A percentile compares a stretch with the other conserved stretches of the same genome.
phyloP scores from a whole-genome alignment of 2,113 vertebrate species.

The Microtus montanus region DNA sequence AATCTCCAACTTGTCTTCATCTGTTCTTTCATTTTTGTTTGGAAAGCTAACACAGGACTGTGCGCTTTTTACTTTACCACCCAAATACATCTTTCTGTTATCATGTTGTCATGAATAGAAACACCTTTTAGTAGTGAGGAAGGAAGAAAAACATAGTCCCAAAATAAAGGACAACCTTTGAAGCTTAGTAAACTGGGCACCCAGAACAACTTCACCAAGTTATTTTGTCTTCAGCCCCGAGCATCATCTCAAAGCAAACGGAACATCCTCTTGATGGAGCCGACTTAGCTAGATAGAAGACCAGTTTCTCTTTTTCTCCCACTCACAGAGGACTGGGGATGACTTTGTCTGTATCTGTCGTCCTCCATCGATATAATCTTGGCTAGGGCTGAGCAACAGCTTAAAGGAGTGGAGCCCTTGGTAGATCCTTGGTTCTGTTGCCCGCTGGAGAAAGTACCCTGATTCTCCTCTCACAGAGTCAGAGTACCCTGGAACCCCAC shows the following conservation, averaged over 20 bases:
- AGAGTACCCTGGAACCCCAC: background rate
- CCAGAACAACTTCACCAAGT: background rate
- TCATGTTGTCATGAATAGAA: background rate
- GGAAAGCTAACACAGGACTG: background rate
- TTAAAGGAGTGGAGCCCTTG: rapidly evolving
- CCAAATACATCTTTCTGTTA: background rate
- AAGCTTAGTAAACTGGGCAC: background rate
- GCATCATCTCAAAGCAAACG: background rate
- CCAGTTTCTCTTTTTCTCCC: background rate
- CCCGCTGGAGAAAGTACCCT: background rate
- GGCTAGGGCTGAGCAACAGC: background rate
- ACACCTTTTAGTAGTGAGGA: background rate
- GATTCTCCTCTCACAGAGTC: background rate
- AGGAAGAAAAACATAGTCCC: background rate
- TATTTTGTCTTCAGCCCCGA: slow-evolving; percentile 3
- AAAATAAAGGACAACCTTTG: background rate
- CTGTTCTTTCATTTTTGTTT: background rate
- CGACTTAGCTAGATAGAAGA: background rate
- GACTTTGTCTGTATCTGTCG: background rate
- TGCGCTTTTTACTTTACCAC: background rate
- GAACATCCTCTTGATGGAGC: too few species aligned
- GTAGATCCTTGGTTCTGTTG: background rate
- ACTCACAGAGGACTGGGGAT: background rate
- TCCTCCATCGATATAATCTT: background rate
- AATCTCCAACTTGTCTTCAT: background rate